Conservation (phyloP, 2,113 vertebrate genomes). For the Chionomys nivalis region DNA sequence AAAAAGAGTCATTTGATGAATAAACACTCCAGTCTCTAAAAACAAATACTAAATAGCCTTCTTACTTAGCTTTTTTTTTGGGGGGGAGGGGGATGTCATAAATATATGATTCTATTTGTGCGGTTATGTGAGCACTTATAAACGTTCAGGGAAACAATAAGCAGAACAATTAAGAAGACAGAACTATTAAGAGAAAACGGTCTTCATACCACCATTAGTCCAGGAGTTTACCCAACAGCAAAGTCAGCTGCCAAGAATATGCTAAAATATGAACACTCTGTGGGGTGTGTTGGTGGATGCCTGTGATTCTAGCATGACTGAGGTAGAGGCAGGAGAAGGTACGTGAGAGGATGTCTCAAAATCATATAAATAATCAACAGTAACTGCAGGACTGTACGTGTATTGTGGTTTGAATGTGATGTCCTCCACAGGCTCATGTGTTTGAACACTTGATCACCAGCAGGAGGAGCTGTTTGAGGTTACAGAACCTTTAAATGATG, state of each 20-base stretch:
- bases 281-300: background rate
- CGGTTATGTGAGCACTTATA: background rate
- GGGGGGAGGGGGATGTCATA: background rate
- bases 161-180: background rate
- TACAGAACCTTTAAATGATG: background rate
- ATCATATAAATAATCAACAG: background rate
- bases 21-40: background rate
- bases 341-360: background rate
- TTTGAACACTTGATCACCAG: background rate
- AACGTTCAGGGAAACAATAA: background rate
- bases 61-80: background rate
- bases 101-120: background rate
- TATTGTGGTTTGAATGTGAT: background rate
- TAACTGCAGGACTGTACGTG: background rate
- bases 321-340: background rate
- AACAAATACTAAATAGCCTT: background rate
- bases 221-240: constrained; percentile 30
- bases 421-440: background rate
- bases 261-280: constrained; percentile 15
- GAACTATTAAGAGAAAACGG: background rate
- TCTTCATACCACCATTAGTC: background rate
- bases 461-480: background rate
- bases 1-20: background rate
- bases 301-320: background rate
- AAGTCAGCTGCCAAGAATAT: background rate